phyloP scores from a whole-genome alignment of 2,888 invertebrate genomes.

The Argyresthia albistria region DNA sequence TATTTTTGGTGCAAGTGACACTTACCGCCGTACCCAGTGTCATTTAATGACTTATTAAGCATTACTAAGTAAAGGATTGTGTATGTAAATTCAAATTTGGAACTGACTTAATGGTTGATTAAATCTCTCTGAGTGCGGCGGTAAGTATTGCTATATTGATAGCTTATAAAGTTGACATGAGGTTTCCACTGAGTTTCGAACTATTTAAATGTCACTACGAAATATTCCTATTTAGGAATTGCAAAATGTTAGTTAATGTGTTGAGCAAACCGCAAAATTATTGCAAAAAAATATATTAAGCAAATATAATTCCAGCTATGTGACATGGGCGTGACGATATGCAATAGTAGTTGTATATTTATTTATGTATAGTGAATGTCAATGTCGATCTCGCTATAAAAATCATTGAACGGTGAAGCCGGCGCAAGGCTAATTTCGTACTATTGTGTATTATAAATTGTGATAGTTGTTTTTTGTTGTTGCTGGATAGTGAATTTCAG shows the following conservation, averaged over 20 bases:
- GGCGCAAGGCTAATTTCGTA: constrained; percentile 9
- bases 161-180: too few relatives aligned
- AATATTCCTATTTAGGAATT: not conserved
- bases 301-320: constrained; percentile 25
- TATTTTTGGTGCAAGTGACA: too few relatives aligned
- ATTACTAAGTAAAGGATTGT: too few relatives aligned
- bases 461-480: not conserved
- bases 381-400: constrained; percentile 37
- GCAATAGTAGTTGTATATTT: not conserved
- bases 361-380: constrained; percentile 36
- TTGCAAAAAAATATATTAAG: constrained; percentile 30
- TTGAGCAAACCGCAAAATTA: constrained; percentile 2
- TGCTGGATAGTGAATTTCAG: not conserved
- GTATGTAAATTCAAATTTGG: too few relatives aligned
- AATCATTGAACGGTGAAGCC: constrained; percentile 26
- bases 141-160: too few relatives aligned
- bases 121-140: too few relatives aligned
- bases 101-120: too few relatives aligned
- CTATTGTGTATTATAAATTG: not conserved
- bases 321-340: not conserved
- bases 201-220: not conserved
- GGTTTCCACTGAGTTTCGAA: too few relatives aligned
- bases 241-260: constrained; percentile 21
- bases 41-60: too few relatives aligned
- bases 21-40: too few relatives aligned